Evolutionary conservation across 2,797 vertebrate species (phyloP).

Genomic region (Ispidina picta): DNA sequence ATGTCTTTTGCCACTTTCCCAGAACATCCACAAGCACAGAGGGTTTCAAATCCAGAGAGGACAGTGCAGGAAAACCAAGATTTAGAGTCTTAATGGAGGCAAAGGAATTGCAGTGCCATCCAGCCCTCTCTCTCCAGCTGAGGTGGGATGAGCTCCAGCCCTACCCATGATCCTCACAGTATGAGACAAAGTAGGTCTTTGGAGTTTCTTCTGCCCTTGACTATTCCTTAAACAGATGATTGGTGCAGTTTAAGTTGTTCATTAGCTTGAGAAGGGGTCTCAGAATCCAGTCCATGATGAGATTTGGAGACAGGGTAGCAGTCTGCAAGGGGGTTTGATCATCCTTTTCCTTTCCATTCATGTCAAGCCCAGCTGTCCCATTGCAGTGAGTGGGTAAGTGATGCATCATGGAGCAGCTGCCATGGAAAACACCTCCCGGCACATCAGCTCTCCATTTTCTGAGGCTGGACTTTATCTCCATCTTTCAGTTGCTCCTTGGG

Average conservation of each 20-base stretch:
- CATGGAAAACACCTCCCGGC: neutral
- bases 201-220: neutral
- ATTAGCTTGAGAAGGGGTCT: neutral
- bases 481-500: neutral
- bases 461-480: neutral
- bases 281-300: neutral
- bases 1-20: slow-evolving; percentile 64
- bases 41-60: neutral
- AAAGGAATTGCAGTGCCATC: neutral
- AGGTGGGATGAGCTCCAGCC: neutral
- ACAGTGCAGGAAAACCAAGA: neutral
- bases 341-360: neutral
- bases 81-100: neutral
- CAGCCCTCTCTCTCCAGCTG: neutral
- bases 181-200: neutral
- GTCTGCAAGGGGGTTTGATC: neutral
- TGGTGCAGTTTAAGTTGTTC: neutral
- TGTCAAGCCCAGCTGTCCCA: neutral
- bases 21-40: slow-evolving; percentile 11
- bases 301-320: neutral
- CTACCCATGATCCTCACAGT: neutral
- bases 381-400: neutral
- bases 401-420: neutral
- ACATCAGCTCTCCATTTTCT: neutral
- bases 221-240: neutral